Conservation (phyloP, 92 coral and sea anemone genomes). For the Micromussa lordhowensis region DNA sequence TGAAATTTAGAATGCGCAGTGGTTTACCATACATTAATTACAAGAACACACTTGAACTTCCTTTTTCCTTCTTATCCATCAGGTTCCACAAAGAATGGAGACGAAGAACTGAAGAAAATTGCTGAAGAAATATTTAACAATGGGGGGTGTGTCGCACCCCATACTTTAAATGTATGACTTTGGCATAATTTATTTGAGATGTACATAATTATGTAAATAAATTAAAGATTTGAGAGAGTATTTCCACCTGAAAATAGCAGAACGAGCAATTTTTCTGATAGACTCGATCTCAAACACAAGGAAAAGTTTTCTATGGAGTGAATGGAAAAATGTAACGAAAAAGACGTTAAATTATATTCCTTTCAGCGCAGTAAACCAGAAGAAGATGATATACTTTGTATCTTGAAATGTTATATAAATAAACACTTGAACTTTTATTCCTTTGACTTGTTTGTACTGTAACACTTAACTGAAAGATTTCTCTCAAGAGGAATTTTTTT, state of each 20-base stretch:
- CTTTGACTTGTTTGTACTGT: too few relatives aligned
- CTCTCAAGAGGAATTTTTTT: too few relatives aligned
- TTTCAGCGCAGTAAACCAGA: too few relatives aligned
- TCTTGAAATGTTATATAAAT: too few relatives aligned
- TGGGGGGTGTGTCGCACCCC: constrained; percentile 70
- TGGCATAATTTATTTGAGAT: constrained; percentile 12
- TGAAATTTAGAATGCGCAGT: neutral
- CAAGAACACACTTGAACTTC: neutral
- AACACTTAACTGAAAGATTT: too few relatives aligned
- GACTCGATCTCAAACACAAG: neutral
- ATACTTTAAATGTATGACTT: constrained; percentile 51
- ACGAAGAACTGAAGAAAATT: constrained; percentile 59
- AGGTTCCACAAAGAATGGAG: constrained; percentile 76
- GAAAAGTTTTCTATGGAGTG: neutral
- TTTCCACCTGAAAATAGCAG: neutral
- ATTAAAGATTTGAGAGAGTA: neutral
- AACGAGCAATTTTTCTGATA: neutral
- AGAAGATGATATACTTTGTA: too few relatives aligned
- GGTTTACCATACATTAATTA: too few relatives aligned
- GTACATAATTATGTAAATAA: constrained; percentile 11
- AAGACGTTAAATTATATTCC: neutral
- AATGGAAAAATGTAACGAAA: neutral
- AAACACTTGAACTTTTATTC: too few relatives aligned
- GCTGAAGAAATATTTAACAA: constrained; percentile 62
- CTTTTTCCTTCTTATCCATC: neutral